Percentiles rank a stretch among this genome's conserved stretches.
Conservation (phyloP, 2,113 vertebrate species). For the Rissa tridactyla region DNA sequence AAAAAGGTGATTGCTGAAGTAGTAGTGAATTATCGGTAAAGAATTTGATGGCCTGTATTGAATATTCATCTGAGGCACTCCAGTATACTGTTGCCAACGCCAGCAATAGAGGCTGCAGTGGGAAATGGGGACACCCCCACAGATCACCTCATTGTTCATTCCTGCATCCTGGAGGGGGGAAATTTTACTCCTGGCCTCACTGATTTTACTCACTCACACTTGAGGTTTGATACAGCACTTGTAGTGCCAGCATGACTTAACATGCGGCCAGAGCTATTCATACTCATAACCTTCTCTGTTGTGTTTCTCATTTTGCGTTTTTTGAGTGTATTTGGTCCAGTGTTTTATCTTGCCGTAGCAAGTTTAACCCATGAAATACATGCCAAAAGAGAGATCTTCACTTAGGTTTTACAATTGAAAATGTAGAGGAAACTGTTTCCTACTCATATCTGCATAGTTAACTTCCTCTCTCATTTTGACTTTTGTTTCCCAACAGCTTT, state of each 20-base stretch:
- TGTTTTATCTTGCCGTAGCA: background rate
- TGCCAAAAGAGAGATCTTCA: background rate
- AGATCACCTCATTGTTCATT: background rate
- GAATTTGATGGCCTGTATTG: background rate
- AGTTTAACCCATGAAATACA: background rate
- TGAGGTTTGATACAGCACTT: background rate
- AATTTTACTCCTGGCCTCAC: background rate
- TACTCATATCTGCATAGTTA: background rate
- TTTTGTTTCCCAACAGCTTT: constrained; percentile 76
- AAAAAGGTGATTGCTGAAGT: constrained; percentile 84
- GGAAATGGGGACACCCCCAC: background rate
- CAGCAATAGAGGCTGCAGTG: background rate
- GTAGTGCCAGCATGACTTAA: background rate
- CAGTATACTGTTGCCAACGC: background rate
- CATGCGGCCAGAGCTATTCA: background rate
- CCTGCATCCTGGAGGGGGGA: background rate
- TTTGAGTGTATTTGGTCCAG: background rate
- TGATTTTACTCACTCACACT: background rate
- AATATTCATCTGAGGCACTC: background rate
- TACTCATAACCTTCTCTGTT: background rate
- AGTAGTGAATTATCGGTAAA: background rate
- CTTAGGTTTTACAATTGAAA: background rate
- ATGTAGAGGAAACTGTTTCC: background rate
- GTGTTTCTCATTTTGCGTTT: background rate
- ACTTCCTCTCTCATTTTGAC: constrained; percentile 1